Percentiles rank a stretch among this genome's conserved stretches.
phyloP scores from a whole-genome alignment of 1,140 invertebrate genomes.

The Cyphomyrmex costatus region DNA sequence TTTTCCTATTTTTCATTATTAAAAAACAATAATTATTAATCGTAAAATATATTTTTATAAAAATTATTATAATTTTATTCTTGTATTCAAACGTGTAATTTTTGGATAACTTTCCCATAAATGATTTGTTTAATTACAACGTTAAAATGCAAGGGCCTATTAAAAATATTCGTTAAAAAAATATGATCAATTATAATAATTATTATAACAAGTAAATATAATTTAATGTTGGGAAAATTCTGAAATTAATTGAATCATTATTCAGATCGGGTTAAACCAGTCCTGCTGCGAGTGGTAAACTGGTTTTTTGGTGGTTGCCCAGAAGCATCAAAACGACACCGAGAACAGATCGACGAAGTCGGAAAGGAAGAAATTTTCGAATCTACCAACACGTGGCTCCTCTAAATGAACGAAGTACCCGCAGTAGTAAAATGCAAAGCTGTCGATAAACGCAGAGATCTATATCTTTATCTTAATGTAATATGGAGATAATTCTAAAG shows the following conservation, averaged over 20 bases:
- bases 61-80: background rate
- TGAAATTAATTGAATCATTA: slow-evolving; percentile 28
- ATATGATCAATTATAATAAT: slow-evolving; percentile 32
- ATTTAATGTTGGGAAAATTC: slow-evolving; percentile 13
- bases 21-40: background rate
- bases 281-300: slow-evolving; percentile 60
- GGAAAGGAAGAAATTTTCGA: slow-evolving; percentile 64
- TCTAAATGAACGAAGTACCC: slow-evolving; percentile 14
- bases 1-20: background rate
- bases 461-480: background rate
- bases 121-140: slow-evolving; percentile 2
- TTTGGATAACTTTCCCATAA: background rate
- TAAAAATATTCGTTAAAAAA: background rate
- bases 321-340: slow-evolving; percentile 22
- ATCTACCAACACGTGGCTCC: slow-evolving; percentile 59
- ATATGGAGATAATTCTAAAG: background rate
- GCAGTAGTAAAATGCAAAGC: background rate
- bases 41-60: background rate
- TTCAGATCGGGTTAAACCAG: slow-evolving; percentile 72
- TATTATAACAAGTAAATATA: background rate
- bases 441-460: slow-evolving; percentile 55
- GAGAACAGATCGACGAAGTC: slow-evolving; percentile 17
- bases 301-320: slow-evolving; percentile 77
- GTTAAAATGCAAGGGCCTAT: background rate
- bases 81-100: background rate